These are phyloP conservation scores for Tinea semifulvella DNA, from an alignment of 2,888 invertebrate species.

Conservation along the genomic window DNA sequence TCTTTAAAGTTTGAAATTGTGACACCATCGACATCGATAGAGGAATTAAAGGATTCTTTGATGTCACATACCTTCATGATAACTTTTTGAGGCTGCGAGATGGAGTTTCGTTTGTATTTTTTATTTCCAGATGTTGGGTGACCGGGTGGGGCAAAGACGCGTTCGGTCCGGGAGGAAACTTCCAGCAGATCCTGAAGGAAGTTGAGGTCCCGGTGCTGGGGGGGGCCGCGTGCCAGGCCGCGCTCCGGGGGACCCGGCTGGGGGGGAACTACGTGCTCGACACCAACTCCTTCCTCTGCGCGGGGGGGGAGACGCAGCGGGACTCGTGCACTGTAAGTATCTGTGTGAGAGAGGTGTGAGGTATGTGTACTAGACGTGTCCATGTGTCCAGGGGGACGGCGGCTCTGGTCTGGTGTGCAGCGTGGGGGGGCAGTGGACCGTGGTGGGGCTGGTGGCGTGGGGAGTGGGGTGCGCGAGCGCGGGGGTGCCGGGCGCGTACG, in stretches of 20 bases:
- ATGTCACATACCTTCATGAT: too few species aligned
- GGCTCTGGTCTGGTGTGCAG: constrained; percentile 76
- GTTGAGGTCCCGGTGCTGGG: constrained; percentile 77
- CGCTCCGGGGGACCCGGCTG: constrained; percentile 71
- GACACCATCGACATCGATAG: too few species aligned
- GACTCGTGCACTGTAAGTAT: constrained; percentile 79
- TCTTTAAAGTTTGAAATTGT: too few species aligned
- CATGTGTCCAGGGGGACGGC: constrained; percentile 71
- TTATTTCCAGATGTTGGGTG: constrained; percentile 63
- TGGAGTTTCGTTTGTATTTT: background rate
- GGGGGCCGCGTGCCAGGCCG: constrained; percentile 71
- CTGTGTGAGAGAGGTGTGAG: background rate
- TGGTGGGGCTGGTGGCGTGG: constrained; percentile 77
- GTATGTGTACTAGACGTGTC: background rate
- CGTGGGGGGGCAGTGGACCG: constrained; percentile 62
- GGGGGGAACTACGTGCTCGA: constrained; percentile 70
- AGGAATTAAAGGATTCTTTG: too few species aligned
- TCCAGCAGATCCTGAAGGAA: constrained; percentile 76
- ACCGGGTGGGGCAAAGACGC: constrained; percentile 91
- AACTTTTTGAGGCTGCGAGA: too few species aligned
- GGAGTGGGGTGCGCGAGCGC: constrained; percentile 76
- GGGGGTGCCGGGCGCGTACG: constrained; percentile 80
- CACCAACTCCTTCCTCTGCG: constrained; percentile 76
- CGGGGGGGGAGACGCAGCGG: constrained; percentile 78
- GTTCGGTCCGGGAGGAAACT: constrained; percentile 66